A percentile compares a stretch with the other conserved stretches of the same genome.
Evolutionary conservation across 1,140 invertebrate genomes (phyloP).

Genomic region (Leptoteleia sp.): DNA sequence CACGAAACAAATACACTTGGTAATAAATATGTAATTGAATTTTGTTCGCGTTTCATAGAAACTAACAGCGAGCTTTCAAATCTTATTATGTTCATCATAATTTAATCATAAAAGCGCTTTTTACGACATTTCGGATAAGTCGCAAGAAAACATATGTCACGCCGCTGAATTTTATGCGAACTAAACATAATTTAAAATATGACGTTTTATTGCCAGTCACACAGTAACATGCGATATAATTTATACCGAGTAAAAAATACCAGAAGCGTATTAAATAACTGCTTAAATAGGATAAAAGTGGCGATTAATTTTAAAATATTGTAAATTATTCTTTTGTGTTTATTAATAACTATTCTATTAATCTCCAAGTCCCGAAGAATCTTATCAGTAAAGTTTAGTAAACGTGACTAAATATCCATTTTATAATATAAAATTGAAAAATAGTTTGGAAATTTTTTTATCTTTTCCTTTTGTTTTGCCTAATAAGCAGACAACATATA

Average conservation of each 20-base stretch:
- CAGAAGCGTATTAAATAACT: conserved; percentile 1
- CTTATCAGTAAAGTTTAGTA: too few relatives aligned
- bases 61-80: conserved; percentile 12
- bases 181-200: conserved; percentile 4
- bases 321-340: too few relatives aligned
- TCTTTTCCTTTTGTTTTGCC: too few relatives aligned
- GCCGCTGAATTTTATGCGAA: conserved; percentile 12
- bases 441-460: too few relatives aligned
- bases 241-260: neutral
- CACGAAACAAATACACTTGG: neutral
- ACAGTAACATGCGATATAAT: neutral
- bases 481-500: too few relatives aligned
- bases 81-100: conserved; percentile 20
- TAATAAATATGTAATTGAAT: conserved; percentile 12
- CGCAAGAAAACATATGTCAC: conserved; percentile 16
- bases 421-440: too few relatives aligned
- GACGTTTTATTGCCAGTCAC: conserved; percentile 3
- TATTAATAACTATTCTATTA: too few relatives aligned
- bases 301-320: too few relatives aligned
- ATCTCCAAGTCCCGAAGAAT: too few relatives aligned
- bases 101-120: conserved; percentile 23
- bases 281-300: too few relatives aligned
- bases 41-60: neutral
- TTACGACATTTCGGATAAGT: conserved; percentile 18
- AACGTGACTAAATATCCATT: too few relatives aligned